Evolutionary conservation across 2,797 vertebrate genomes (phyloP).

Genomic region (Gorsachius magnificus): DNA sequence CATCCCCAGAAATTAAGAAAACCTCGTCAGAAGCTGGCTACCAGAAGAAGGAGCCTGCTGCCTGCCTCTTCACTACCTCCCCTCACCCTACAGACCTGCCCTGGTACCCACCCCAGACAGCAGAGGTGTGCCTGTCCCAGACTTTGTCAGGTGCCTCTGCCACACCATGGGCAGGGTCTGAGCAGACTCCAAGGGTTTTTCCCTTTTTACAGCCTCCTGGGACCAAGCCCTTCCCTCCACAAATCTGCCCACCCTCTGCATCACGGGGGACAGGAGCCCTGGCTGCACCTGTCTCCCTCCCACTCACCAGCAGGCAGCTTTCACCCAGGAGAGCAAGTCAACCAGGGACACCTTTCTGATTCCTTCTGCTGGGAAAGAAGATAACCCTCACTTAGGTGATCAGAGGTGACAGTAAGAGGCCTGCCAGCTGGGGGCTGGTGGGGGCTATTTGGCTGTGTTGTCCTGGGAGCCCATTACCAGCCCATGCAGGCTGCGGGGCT

Average conservation of each 20-base stretch:
- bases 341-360: background rate
- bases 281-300: background rate
- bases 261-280: background rate
- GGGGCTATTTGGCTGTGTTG: background rate
- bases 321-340: background rate
- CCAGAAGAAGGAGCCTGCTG: background rate
- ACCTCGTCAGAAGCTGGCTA: background rate
- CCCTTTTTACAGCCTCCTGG: background rate
- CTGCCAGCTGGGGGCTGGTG: background rate
- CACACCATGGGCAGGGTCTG: background rate
- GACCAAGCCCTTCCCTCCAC: background rate
- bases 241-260: background rate
- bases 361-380: slow-evolving; percentile 9
- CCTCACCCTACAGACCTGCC: background rate
- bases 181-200: background rate
- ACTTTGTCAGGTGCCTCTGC: background rate
- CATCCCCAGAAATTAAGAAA: background rate
- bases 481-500: background rate
- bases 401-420: background rate
- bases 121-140: background rate
- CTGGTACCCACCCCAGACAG: background rate
- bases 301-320: background rate
- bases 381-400: background rate
- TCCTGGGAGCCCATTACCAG: background rate
- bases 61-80: background rate